Conservation (phyloP, 2,797 vertebrate species). For the Synanceia verrucosa region DNA sequence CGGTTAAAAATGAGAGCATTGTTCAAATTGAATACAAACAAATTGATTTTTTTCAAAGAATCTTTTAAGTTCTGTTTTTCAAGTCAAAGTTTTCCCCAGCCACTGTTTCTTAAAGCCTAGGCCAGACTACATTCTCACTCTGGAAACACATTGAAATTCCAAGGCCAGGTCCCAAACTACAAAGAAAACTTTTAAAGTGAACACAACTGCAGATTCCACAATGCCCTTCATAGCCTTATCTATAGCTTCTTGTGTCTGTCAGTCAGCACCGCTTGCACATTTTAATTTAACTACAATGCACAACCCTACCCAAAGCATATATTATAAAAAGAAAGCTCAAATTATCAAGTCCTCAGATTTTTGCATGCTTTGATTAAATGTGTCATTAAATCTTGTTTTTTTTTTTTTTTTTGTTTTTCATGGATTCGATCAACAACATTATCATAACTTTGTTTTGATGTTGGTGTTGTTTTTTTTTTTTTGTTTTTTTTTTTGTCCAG, state of each 20-base stretch:
- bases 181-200: constrained; percentile 30
- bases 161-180: constrained; percentile 18
- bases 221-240: constrained; percentile 3
- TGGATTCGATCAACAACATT: constrained; percentile 16
- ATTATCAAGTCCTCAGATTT: not conserved
- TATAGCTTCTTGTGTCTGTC: constrained; percentile 9
- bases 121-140: constrained; percentile 15
- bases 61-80: constrained; percentile 27
- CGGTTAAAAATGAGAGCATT: constrained; percentile 16
- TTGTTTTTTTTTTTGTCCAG: not conserved
- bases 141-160: constrained; percentile 35
- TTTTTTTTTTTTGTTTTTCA: not conserved
- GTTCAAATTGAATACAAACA: constrained; percentile 38
- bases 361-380: constrained; percentile 17
- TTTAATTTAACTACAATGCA: constrained; percentile 20
- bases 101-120: not conserved
- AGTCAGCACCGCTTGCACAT: constrained; percentile 10
- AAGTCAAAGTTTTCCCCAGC: constrained; percentile 24
- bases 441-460: constrained; percentile 12
- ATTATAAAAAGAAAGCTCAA: not conserved
- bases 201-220: constrained; percentile 4
- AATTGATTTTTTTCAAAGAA: constrained; percentile 32
- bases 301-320: not conserved
- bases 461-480: not conserved
- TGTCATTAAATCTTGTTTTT: not conserved